A percentile compares a stretch with the other conserved stretches of the same genome.
phyloP scores from a whole-genome alignment of 2,113 vertebrate species.

The Paracanthobrama guichenoti region DNA sequence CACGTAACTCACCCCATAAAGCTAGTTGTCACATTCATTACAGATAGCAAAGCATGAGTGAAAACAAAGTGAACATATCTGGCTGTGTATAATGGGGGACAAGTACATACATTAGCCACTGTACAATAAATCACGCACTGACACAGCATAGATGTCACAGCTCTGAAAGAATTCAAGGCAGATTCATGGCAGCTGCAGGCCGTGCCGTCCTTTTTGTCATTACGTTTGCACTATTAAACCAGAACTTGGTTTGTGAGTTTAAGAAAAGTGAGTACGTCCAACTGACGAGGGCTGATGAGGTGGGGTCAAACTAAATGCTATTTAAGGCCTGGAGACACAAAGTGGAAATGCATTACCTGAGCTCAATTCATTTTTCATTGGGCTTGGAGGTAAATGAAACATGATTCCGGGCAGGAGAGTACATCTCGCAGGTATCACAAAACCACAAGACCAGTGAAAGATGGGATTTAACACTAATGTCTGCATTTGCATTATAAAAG shows the following conservation, averaged over 20 bases:
- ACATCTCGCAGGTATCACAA: slow-evolving; percentile 63
- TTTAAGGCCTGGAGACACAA: slow-evolving; percentile 34
- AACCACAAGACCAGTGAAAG: slow-evolving; percentile 52
- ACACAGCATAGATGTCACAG: neutral
- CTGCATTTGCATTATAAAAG: slow-evolving; percentile 73
- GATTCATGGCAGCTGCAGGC: neutral
- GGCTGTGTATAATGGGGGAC: slow-evolving; percentile 9
- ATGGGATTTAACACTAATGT: slow-evolving; percentile 70
- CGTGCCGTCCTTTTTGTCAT: neutral
- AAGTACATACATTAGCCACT: slow-evolving; percentile 7
- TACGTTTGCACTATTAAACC: neutral
- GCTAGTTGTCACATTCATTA: slow-evolving; percentile 21
- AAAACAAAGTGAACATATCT: slow-evolving; percentile 39
- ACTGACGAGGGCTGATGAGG: slow-evolving; percentile 22
- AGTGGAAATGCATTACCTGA: slow-evolving; percentile 61
- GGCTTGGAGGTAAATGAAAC: slow-evolving; percentile 66
- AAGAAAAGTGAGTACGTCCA: slow-evolving; percentile 8
- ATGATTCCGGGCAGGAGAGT: slow-evolving; percentile 56
- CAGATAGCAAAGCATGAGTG: slow-evolving; percentile 12
- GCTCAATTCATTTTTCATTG: slow-evolving; percentile 71
- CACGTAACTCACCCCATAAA: slow-evolving; percentile 8
- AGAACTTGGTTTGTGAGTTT: neutral
- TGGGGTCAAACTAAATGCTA: slow-evolving; percentile 26
- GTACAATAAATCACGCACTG: neutral
- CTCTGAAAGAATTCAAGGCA: neutral